Conservation (phyloP, 2,113 vertebrate species). For the Lophius piscatorius region DNA sequence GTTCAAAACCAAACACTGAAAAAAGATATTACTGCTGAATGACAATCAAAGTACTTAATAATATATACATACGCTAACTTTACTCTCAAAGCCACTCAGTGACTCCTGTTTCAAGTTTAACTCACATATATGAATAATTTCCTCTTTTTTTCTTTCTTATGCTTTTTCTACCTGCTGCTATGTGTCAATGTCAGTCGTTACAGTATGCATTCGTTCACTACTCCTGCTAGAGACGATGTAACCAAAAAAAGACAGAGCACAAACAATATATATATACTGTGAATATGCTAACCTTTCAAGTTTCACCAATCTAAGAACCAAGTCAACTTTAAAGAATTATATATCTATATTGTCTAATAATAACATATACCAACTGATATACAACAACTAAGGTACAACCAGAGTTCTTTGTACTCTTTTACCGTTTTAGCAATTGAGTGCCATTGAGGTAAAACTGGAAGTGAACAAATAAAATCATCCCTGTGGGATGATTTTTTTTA, state of each 20-base stretch:
- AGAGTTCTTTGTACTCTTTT: conserved; percentile 23
- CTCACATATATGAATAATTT: not conserved
- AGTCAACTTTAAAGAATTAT: conserved; percentile 10
- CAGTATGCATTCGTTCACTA: conserved; percentile 35
- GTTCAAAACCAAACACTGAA: conserved; percentile 55
- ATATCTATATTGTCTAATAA: conserved; percentile 27
- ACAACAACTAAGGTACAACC: conserved; percentile 16
- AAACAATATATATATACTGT: conserved; percentile 32
- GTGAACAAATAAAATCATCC: conserved; percentile 46
- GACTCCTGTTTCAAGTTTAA: conserved; percentile 11
- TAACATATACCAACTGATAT: conserved; percentile 6
- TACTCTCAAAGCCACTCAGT: conserved; percentile 30
- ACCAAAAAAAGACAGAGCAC: conserved; percentile 25
- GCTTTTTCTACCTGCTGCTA: conserved; percentile 35
- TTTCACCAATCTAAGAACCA: conserved; percentile 25
- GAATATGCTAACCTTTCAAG: too few relatives aligned
- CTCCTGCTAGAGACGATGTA: conserved; percentile 45
- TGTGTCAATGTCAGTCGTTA: conserved; percentile 41
- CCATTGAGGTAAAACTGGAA: conserved; percentile 22
- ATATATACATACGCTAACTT: not conserved
- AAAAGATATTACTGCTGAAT: conserved; percentile 53
- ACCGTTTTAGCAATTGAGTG: conserved; percentile 11
- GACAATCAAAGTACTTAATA: conserved; percentile 70
- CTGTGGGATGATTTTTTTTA: conserved; percentile 31
- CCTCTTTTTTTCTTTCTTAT: conserved; percentile 34